phyloP scores from a whole-genome alignment of 2,888 invertebrate species.

The Apamea sordens region DNA sequence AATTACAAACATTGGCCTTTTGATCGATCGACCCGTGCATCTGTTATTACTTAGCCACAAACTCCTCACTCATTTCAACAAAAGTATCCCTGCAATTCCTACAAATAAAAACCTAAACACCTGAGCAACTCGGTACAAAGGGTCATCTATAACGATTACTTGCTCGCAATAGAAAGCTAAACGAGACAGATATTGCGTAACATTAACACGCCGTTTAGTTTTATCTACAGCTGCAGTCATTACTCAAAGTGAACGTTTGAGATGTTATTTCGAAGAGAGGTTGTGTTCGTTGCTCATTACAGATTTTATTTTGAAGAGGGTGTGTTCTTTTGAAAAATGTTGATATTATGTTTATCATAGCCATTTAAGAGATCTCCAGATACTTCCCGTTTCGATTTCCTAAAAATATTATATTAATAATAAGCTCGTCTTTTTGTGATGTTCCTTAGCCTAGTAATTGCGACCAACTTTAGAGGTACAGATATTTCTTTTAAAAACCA shows the following conservation, averaged over 20 bases:
- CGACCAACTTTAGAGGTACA: too few species aligned
- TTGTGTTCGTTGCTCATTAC: not conserved
- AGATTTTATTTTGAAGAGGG: not conserved
- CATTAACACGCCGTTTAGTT: slow-evolving; percentile 63
- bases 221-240: slow-evolving; percentile 61
- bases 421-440: too few species aligned
- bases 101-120: not conserved
- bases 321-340: not conserved
- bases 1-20: too few species aligned
- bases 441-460: too few species aligned
- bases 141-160: slow-evolving; percentile 46
- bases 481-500: too few species aligned
- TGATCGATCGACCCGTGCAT: not conserved
- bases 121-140: not conserved
- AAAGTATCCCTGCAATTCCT: not conserved
- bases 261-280: slow-evolving; percentile 6
- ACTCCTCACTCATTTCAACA: not conserved
- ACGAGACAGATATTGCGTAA: slow-evolving; percentile 54
- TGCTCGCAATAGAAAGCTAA: slow-evolving; percentile 39
- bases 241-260: slow-evolving; percentile 58
- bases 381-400: too few species aligned
- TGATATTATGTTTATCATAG: too few species aligned
- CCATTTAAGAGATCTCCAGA: too few species aligned
- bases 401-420: too few species aligned
- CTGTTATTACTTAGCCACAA: not conserved